Conservation (phyloP, 2,113 vertebrate species). For the Octodon degus region DNA sequence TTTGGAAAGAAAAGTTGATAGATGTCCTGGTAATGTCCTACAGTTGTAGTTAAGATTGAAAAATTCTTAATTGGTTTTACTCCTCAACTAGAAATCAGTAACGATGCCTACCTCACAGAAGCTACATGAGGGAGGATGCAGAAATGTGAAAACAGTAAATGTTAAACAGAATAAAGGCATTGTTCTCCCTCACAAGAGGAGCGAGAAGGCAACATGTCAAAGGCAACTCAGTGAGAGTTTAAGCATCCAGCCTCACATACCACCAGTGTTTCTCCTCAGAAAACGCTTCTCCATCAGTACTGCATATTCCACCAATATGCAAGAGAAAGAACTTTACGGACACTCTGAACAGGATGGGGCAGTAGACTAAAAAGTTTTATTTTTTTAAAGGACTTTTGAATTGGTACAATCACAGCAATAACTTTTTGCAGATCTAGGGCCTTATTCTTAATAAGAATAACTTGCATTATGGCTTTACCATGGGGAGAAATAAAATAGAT, state of each 20-base stretch:
- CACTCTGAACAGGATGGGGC: background rate
- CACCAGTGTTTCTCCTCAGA: background rate
- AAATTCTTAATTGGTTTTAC: background rate
- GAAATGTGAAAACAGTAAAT: background rate
- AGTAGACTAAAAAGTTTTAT: background rate
- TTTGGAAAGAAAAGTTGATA: background rate
- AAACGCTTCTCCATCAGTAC: background rate
- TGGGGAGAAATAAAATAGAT: background rate
- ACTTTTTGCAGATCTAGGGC: conserved; percentile 18
- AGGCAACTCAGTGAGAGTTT: accelerated
- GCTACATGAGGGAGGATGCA: background rate
- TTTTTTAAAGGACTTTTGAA: background rate
- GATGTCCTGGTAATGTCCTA: background rate
- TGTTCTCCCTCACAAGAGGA: background rate
- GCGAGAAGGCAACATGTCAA: background rate
- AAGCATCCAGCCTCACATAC: background rate
- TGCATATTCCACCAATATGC: background rate
- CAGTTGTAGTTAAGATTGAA: background rate
- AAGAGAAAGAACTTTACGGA: background rate
- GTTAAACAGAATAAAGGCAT: too few species aligned
- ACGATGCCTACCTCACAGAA: background rate
- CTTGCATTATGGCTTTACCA: background rate
- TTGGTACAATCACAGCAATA: background rate
- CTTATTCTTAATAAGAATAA: conserved; percentile 37
- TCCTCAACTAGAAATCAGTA: background rate